Base-by-base conservation (phyloP, 2,113 vertebrate genomes). In the Morone saxatilis region DNA sequence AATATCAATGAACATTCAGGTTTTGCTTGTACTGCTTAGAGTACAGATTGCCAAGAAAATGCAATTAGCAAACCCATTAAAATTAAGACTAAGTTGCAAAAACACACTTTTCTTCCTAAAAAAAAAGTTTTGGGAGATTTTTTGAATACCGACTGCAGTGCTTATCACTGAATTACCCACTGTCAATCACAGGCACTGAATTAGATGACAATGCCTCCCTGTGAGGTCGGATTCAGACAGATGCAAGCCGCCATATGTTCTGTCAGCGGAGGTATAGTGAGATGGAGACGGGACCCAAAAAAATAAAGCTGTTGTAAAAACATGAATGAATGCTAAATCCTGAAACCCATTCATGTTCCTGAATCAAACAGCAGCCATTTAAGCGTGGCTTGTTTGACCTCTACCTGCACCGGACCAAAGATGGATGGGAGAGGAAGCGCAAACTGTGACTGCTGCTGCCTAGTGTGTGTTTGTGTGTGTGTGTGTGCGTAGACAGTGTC, bases 371-470 rank as follows among this genome's bases (percentile, higher is more conserved):
- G 54, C 70, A 69, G 75, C 56, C 53, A 48, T 38, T 53, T 60
- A 70, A n/a, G 8, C 0, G 1, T 19, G 60, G 57, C 22, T 36
- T 43, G 31, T 81, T 76, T 84, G 80, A 89, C 85, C 81, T 88
- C 78, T 41, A 85, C 71, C 72, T 75, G 79, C 51, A 63, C 22
- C 31, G 25, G 25, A 53, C 53, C 7, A 63, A 75, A 84, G 47
- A 88, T 53, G 51, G 78, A 81, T 47, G 61, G 36, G 36, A 59
- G 36, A 59, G 50, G 43, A 31, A 50, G 65, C 20, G 7, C 53
- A 14, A 36, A 68, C 53, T 65, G n/a, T 45, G 25, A 63, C 61
- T 61, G 36, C 71, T 43, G 22, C 8, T 45, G 56, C 48, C n/a
- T n/a, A n/a, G 60, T 19, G 14, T 65, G 62, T 22, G 62, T 65